Evolutionary conservation across 2,888 invertebrate genomes (phyloP), one percentile per base, ranked within the genome.

Genomic region (Drosophila niveifrons): DNA sequence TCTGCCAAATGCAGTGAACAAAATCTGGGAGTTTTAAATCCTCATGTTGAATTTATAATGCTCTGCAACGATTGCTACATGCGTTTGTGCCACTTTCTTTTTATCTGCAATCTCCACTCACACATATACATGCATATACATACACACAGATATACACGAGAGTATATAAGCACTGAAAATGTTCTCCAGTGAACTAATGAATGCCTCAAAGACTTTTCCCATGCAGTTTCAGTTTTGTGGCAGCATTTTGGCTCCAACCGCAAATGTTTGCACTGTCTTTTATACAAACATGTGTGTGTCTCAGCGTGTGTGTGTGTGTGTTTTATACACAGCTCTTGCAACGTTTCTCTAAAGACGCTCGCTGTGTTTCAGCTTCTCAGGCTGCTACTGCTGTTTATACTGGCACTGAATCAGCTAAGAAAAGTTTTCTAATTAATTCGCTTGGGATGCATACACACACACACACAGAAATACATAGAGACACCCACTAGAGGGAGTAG

Each of bases 381-480:
- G 31, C 76, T 47, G 59, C 64, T 62, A 23, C 58, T 56, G 39
- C 66, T 62, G 52, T 79, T 78, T 72, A 72, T 83, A 46, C 75
- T 82, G 83, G 78, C 83, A 88, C 75, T 82, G 86, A 88, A 86
- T 87, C 87, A 88, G 87, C 84, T 87, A 88, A 75, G 81, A 82
- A 88, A 88, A 88, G 82, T 88, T 88, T 88, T 89, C 89, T 88
- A 88, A 88, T 88, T 88, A 88, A 88, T 88, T 89, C 88, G 79
- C 89, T 74, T 74, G 78, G 75, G 75, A 86, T 71, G 75, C 75
- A 72, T 23, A 47, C 51, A 68, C 46, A 58, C 63, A 66, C 50
- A 63, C 48, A 50, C 51, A 36, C 44, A 58, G 23, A 23, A 50
- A 51, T 9, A 56, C 41, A 28, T 47, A 51, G 17, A 59, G 47